Percentiles rank a stretch among this genome's conserved stretches.
These are phyloP conservation scores for Megaptera novaeangliae DNA, from an alignment of 2,113 vertebrate genomes.

Conservation along the genomic window DNA sequence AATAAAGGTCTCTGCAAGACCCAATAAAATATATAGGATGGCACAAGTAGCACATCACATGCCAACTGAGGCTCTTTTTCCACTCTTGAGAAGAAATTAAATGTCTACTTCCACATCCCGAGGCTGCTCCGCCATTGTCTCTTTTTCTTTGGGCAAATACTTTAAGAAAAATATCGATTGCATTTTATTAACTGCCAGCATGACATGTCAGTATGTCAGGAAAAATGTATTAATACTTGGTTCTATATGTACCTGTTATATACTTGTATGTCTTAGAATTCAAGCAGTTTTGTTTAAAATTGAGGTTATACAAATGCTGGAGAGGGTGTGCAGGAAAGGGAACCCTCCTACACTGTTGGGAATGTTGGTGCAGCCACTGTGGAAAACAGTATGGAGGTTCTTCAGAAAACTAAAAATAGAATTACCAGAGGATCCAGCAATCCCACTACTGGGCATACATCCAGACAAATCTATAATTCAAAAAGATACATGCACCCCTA, in stretches of 20 bases:
- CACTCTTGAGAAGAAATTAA: background rate
- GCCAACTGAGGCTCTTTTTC: background rate
- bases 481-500: background rate
- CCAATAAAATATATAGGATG: background rate
- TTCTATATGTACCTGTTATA: background rate
- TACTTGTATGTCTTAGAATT: background rate
- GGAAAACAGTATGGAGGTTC: background rate
- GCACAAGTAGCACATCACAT: background rate
- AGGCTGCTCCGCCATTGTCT: background rate
- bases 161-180: background rate
- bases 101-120: too few species aligned
- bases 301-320: background rate
- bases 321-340: background rate
- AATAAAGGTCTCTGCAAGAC: background rate
- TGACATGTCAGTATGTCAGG: background rate
- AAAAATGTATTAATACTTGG: background rate
- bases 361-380: background rate
- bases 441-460: background rate
- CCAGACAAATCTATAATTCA: background rate
- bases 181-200: background rate
- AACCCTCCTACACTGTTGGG: background rate
- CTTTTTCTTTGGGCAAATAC: background rate
- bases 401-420: background rate
- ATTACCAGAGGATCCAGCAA: background rate
- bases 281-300: background rate